Base-by-base conservation (phyloP, 2,888 invertebrate species). In the Protonemura montana region DNA sequence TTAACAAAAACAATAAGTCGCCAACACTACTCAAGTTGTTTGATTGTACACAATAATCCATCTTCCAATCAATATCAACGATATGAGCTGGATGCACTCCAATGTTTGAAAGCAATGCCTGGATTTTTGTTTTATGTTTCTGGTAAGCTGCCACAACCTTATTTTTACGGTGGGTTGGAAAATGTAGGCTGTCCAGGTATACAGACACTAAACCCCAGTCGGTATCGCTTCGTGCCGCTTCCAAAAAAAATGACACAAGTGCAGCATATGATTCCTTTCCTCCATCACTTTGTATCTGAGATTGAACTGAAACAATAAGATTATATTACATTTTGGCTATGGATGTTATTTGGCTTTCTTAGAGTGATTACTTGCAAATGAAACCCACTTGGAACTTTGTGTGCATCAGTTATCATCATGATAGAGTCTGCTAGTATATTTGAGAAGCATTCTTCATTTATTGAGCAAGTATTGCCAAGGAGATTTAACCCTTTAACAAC, bases 41-140 rank as follows among this genome's bases (percentile, higher is more conserved):
- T 90, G 91, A 91, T 90, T 91, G 91, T 5, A 90, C 88, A 85
- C 90, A 90, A 87, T 91, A 91, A 89, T 91, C 91, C 85, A 92
- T 88, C 87, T 89, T 89, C 92, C 92, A 92, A 85, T 90, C 89
- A 5, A 90, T 89, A 87, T 91, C 91, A 28, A 91, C 89, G 80
- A 91, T 89, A 30, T 90, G 91, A 0, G 90, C 90, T 28, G 90
- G 88, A 86, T 89, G 89, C 85, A 89, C 89, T 59, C 91, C 91
- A 84, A 90, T 89, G 41, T 89, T 87, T 87, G 90, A 90, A 77
- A 91, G 88, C 0, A 89, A 88, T 30, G 88, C 89, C 78, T 89
- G 89, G 85, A 91, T 88, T 41, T 88, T 87, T 86, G 88, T 88
- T 86, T 89, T 90, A 77, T 90, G 87, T 85, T 88, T 89, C 0